Evolutionary conservation across 2,113 vertebrate genomes (phyloP).

Genomic region (Hippolais icterina): DNA sequence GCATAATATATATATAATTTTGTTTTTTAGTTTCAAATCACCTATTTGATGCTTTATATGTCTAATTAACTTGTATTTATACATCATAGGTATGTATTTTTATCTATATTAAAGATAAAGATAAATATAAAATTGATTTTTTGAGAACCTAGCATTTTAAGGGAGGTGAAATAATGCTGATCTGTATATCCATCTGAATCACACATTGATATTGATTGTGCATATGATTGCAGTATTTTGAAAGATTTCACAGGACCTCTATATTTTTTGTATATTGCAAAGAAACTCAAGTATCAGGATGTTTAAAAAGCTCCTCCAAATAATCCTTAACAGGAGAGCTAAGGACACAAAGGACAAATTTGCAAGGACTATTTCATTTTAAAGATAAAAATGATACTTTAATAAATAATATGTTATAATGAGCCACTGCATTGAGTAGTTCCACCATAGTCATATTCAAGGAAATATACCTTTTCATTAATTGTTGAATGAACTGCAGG

Average conservation of each 20-base stretch:
- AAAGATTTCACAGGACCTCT: not conserved
- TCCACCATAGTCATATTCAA: not conserved
- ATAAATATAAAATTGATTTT: not conserved
- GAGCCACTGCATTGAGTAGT: not conserved
- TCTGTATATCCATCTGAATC: not conserved
- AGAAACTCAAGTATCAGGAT: not conserved
- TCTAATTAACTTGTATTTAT: not conserved
- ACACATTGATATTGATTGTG: not conserved
- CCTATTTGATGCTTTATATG: not conserved
- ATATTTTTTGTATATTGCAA: not conserved
- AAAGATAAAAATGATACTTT: not conserved
- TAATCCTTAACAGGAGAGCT: not conserved
- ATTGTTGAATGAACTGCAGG: not conserved
- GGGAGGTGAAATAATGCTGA: not conserved
- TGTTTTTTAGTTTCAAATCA: not conserved
- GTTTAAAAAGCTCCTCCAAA: not conserved
- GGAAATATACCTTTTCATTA: not conserved
- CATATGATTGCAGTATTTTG: not conserved
- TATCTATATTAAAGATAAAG: not conserved
- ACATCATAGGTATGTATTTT: fast-evolving
- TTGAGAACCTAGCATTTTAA: not conserved
- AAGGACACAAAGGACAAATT: not conserved
- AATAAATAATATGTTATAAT: not conserved
- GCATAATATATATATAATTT: not conserved
- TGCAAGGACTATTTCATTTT: not conserved